phyloP scores from a whole-genome alignment of 2,888 invertebrate genomes.

The Harpalus rufipes region DNA sequence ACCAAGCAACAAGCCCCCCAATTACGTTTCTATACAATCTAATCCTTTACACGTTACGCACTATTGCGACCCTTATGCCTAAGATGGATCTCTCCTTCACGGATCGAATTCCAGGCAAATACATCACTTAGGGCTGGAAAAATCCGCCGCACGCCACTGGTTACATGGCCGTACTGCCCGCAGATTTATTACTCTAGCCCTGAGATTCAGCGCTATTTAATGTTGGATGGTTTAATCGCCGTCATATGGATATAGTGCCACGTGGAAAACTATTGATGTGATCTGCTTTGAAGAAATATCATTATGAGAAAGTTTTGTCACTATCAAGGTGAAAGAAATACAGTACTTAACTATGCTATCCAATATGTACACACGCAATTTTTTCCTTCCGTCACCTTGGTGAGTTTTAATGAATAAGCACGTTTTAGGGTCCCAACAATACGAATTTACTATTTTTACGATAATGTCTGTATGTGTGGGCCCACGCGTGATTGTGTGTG shows the following conservation, averaged over 20 bases:
- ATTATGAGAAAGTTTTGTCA: no score
- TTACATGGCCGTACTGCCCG: slow-evolving; percentile 36
- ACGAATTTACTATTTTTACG: no score
- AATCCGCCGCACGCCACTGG: slow-evolving; percentile 31
- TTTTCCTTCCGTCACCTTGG: no score
- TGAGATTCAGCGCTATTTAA: slow-evolving; percentile 59
- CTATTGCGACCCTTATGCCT: neutral
- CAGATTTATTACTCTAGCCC: slow-evolving; percentile 43
- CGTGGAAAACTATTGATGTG: no score
- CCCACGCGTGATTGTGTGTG: no score
- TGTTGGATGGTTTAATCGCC: slow-evolving; percentile 38
- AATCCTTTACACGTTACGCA: slow-evolving; percentile 16
- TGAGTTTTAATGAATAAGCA: no score
- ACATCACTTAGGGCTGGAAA: slow-evolving; percentile 5
- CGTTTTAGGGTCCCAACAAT: no score
- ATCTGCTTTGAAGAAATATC: no score
- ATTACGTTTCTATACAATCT: neutral
- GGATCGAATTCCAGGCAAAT: neutral
- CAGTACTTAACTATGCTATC: no score
- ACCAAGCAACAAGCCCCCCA: neutral
- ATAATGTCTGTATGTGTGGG: no score
- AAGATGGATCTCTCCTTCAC: slow-evolving; percentile 29
- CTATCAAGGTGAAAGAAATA: no score
- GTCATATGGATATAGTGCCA: slow-evolving; percentile 53
- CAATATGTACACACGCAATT: no score